phyloP scores from a whole-genome alignment of 1,140 invertebrate species.

The Teleogryllus occipitalis region DNA sequence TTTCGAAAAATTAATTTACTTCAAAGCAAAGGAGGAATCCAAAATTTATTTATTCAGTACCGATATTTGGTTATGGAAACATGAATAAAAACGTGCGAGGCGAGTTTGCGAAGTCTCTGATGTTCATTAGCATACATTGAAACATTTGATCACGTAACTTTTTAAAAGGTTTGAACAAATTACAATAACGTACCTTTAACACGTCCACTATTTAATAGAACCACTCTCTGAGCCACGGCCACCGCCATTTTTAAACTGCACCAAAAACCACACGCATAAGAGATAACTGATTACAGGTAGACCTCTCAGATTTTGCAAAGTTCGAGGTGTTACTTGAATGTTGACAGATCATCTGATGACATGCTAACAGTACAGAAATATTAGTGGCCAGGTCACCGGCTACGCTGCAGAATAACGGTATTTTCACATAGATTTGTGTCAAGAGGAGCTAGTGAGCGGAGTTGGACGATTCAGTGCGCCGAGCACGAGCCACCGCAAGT shows the following conservation, averaged over 20 bases:
- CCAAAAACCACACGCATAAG: not conserved
- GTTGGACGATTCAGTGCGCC: no score
- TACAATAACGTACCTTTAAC: not conserved
- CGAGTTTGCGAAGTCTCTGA: no score
- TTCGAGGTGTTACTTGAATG: not conserved
- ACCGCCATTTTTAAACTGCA: conserved; percentile 5
- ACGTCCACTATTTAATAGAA: not conserved
- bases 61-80: no score
- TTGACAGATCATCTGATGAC: not conserved
- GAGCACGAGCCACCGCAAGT: no score
- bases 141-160: not conserved
- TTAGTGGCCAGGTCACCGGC: not conserved
- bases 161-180: not conserved
- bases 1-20: no score
- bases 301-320: not conserved
- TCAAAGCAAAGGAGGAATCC: no score
- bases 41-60: no score
- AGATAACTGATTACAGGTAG: not conserved
- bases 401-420: not conserved
- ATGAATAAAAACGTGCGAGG: no score
- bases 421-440: not conserved
- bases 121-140: no score
- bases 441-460: not conserved
- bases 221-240: not conserved
- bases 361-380: not conserved